These are phyloP conservation scores for Plotosus lineatus DNA, from an alignment of 2,113 vertebrate genomes.

Conservation along the genomic window DNA sequence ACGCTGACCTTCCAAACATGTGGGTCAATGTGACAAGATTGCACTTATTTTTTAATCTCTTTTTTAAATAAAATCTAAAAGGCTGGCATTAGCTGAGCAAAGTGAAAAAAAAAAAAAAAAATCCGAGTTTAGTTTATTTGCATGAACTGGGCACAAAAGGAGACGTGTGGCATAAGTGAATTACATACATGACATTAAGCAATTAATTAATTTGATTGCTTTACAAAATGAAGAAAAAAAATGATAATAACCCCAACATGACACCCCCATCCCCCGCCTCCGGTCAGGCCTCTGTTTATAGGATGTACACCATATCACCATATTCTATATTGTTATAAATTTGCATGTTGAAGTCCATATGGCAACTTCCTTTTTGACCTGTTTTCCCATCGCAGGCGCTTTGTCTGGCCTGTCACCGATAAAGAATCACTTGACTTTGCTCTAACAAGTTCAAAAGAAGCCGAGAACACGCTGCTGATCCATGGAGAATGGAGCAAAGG, in stretches of 20 bases:
- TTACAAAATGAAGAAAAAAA: background rate
- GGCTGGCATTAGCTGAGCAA: constrained; percentile 40
- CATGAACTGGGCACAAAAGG: constrained; percentile 26
- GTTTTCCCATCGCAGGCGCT: constrained; percentile 89
- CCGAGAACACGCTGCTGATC: constrained; percentile 93
- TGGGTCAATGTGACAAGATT: constrained; percentile 50
- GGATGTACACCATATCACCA: constrained; percentile 70
- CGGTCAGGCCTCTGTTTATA: background rate
- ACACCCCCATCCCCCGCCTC: background rate
- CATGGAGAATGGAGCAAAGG: constrained; percentile 95
- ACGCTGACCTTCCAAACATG: constrained; percentile 52
- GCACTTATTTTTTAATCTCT: constrained; percentile 34
- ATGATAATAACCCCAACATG: background rate
- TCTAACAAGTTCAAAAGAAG: constrained; percentile 98
- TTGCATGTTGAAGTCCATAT: constrained; percentile 93
- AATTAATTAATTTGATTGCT: background rate
- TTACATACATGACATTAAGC: constrained; percentile 8
- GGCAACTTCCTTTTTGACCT: constrained; percentile 94
- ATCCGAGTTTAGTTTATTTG: constrained; percentile 46
- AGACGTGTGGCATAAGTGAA: constrained; percentile 13
- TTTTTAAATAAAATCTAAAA: constrained; percentile 49
- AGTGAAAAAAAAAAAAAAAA: constrained; percentile 18
- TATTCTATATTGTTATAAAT: constrained; percentile 82
- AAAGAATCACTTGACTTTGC: constrained; percentile 99
- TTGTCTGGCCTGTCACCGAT: constrained; percentile 96